phyloP scores from a whole-genome alignment of 2,113 vertebrate species.

The Osmerus mordax region DNA sequence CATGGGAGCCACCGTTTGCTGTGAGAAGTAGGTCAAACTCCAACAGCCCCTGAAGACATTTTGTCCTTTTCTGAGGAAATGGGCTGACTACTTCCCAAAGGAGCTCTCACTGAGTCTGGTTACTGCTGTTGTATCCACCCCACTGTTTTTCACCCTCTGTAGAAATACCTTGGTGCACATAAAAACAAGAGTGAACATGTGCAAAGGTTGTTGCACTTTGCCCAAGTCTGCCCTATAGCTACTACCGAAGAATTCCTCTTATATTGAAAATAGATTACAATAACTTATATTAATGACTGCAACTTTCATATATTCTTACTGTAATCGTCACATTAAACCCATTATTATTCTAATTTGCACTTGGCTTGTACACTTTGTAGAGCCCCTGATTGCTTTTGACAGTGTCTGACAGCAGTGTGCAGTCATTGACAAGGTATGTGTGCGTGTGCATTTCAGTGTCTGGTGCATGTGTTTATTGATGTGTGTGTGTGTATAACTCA shows the following conservation, averaged over 20 bases:
- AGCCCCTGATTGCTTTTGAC: slow-evolving; percentile 7
- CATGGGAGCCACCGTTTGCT: neutral
- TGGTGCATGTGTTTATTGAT: no score
- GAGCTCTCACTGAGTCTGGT: neutral
- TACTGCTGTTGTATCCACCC: neutral
- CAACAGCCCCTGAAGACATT: neutral
- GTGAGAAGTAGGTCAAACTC: slow-evolving; percentile 7
- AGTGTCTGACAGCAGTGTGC: neutral
- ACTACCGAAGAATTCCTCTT: no score
- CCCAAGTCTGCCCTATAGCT: no score
- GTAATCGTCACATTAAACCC: neutral
- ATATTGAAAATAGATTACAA: no score
- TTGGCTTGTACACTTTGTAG: neutral
- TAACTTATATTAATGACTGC: no score
- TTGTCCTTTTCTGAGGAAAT: neutral
- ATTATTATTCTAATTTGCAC: neutral
- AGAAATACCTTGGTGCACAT: no score
- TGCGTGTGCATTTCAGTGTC: neutral
- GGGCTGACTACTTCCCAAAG: neutral
- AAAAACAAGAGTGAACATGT: no score
- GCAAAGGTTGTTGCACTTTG: no score
- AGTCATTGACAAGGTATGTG: neutral
- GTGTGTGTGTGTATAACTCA: neutral
- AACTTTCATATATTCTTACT: neutral
- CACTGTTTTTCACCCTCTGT: no score